These are phyloP conservation scores for Brachionus sp. DNA, from an alignment of 1,140 invertebrate species.

Conservation along the genomic window DNA sequence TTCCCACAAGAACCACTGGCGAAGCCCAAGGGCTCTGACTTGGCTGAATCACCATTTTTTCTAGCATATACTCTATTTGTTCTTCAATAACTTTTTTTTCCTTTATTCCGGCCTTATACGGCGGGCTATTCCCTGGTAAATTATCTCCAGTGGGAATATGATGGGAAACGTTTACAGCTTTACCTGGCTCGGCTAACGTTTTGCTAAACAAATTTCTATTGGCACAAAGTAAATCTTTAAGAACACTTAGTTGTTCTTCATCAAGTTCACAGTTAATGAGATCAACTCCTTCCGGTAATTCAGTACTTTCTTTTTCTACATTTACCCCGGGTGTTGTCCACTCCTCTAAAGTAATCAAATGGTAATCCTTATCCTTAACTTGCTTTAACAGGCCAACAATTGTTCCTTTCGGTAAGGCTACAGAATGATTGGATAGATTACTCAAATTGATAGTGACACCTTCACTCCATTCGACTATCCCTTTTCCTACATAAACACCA, in stretches of 20 bases:
- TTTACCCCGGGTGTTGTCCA: too few species aligned
- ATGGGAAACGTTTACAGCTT: conserved; percentile 30
- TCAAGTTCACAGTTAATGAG: background rate
- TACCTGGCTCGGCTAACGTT: background rate
- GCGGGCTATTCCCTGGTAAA: background rate
- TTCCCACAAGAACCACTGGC: conserved; percentile 39
- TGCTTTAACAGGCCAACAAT: background rate
- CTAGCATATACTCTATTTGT: conserved; percentile 18
- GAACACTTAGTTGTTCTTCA: background rate
- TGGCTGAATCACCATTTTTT: conserved; percentile 48
- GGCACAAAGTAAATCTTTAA: background rate
- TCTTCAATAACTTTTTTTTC: background rate
- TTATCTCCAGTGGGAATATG: conserved; percentile 47
- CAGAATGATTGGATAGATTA: background rate
- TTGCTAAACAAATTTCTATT: background rate
- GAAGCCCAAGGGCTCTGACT: background rate
- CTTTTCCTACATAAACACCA: background rate
- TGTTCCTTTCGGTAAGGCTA: too few species aligned
- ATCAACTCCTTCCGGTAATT: background rate
- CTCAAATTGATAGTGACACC: background rate
- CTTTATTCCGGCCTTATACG: background rate
- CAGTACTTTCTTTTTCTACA: too few species aligned
- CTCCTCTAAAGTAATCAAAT: too few species aligned
- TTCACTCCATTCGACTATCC: background rate
- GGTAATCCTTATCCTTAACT: too few species aligned